Base-by-base conservation (phyloP, 2,113 vertebrate genomes). In the Toxotes jaculatrix region DNA sequence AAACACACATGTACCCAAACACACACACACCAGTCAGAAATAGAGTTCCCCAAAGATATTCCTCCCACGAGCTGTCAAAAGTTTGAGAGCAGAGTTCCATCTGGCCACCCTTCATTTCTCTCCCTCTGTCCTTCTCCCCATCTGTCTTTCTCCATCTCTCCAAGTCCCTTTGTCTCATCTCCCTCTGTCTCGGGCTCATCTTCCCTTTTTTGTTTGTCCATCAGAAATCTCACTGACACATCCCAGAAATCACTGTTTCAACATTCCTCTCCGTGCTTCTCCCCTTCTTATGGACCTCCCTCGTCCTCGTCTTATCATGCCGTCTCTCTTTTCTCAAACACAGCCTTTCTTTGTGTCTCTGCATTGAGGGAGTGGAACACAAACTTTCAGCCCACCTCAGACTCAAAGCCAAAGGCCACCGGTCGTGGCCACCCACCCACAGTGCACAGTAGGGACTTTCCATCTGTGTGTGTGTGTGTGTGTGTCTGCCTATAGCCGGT, bases 321-420 rank as follows among this genome's bases (percentile, higher is more conserved):
- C 13, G 40, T 63, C 60, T 66, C 38, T 60, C 45, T 32, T 76
- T 79, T 27, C 86, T 77, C 59, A 71, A 72, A 91, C 86, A 91
- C 77, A 86, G 84, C 66, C 56, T 10, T n/a, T 77, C 88, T 88
- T 91, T 93, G 89, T 92, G 84, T 83, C 38, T 78, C 60, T 21
- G 66, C 21, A 14, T 47, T 21, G 66, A 80, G 82, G 89, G 80
- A 74, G 90, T 43, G 84, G 74, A 89, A 89, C 79, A 78, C 76
- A 93, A 93, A 93, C 93, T 89, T 77, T 69, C 83, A 72, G 89
- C 89, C 88, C 86, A 90, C 86, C 89, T 89, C 69, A 13, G 73
- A 84, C 81, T 89, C 60, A 2, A 32, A 91, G 90, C 83, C 91
- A 92, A 88, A 92, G 90, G 90, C 89, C 88, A 86, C 71, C 23